A percentile compares a stretch with the other conserved stretches of the same genome.
Evolutionary conservation across 2,113 vertebrate species (phyloP).

Genomic region (Laticauda laticaudata): DNA sequence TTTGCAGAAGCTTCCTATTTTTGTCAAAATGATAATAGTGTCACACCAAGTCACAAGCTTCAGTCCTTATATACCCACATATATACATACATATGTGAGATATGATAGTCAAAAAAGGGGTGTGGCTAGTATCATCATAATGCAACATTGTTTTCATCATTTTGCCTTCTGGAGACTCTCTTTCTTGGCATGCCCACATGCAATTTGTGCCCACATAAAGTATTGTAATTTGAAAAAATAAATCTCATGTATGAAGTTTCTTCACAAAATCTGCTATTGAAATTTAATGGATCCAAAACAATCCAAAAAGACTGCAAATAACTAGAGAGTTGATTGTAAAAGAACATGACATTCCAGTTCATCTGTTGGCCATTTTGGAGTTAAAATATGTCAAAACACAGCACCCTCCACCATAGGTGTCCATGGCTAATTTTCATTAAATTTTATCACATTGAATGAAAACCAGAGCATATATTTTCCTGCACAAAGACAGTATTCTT

Average conservation of each 20-base stretch:
- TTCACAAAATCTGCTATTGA: neutral
- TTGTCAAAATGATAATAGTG: neutral
- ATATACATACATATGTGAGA: neutral
- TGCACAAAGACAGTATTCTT: neutral
- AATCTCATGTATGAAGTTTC: neutral
- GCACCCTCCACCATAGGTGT: neutral
- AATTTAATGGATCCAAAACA: neutral
- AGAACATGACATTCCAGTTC: neutral
- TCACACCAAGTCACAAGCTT: neutral
- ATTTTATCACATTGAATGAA: neutral
- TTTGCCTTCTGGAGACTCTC: neutral
- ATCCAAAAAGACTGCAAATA: neutral
- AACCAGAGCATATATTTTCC: neutral
- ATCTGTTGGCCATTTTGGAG: neutral
- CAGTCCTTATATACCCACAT: neutral
- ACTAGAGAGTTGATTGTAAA: neutral
- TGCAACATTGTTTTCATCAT: neutral
- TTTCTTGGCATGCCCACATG: neutral
- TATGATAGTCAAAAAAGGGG: neutral
- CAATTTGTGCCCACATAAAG: neutral
- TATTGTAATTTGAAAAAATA: neutral
- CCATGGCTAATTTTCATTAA: neutral
- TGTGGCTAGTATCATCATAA: neutral
- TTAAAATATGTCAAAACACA: neutral
- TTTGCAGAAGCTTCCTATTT: neutral